Conservation (phyloP, 2,113 vertebrate genomes). For the Hyaena hyaena region DNA sequence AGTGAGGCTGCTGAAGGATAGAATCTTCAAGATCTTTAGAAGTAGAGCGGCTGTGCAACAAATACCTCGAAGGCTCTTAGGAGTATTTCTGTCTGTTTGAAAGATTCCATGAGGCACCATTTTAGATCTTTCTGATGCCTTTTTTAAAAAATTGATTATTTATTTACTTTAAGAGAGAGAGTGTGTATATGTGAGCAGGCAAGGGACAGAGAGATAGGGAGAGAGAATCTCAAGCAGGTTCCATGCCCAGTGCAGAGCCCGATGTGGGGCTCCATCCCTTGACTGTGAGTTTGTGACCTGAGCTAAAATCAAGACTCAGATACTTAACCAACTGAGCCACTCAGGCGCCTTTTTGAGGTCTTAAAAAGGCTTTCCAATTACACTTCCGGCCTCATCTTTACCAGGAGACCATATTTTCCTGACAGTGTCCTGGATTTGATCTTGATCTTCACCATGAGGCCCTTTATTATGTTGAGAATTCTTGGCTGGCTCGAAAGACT, state of each 20-base stretch:
- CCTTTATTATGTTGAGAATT: slow-evolving; percentile 1
- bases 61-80: background rate
- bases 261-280: no score
- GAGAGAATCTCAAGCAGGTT: no score
- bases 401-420: background rate
- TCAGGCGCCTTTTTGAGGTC: background rate
- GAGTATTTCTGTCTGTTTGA: background rate
- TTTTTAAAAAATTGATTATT: background rate
- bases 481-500: background rate
- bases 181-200: no score
- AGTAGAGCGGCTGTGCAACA: background rate
- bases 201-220: no score
- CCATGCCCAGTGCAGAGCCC: no score
- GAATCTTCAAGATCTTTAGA: background rate
- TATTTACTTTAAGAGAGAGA: no score
- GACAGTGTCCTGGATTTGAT: background rate
- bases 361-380: background rate
- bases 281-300: no score
- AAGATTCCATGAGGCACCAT: background rate
- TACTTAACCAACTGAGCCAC: no score
- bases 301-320: no score
- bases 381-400: background rate
- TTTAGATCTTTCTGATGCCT: background rate
- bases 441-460: background rate
- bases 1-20: background rate